Conservation (phyloP, 2,888 invertebrate genomes). For the Timema podura region DNA sequence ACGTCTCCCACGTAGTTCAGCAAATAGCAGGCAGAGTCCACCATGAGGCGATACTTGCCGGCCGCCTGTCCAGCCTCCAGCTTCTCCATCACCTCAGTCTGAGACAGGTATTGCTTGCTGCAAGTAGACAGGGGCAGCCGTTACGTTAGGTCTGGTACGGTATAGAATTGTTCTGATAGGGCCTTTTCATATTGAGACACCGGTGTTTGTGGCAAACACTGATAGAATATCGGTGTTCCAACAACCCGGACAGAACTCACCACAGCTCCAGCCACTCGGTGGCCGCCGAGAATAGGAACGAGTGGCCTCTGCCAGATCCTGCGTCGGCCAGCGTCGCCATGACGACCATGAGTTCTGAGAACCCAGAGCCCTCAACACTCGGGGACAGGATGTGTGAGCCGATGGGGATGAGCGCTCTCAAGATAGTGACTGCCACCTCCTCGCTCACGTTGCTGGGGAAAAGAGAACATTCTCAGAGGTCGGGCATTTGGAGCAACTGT, state of each 20-base stretch:
- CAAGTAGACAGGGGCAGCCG: constrained; percentile 26
- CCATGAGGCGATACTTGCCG: constrained; percentile 47
- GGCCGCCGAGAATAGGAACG: constrained; percentile 71
- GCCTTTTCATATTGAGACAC: not conserved
- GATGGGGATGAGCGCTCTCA: constrained; percentile 69
- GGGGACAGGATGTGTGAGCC: constrained; percentile 63
- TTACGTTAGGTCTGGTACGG: not conserved
- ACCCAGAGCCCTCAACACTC: constrained; percentile 64
- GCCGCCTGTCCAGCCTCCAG: constrained; percentile 48
- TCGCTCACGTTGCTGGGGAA: constrained; percentile 52
- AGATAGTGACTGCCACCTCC: constrained; percentile 59
- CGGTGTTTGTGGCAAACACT: no score
- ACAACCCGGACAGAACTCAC: constrained; percentile 39
- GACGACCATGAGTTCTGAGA: constrained; percentile 70
- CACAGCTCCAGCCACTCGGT: constrained; percentile 74
- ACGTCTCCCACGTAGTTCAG: constrained; percentile 81
- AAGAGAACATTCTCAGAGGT: constrained; percentile 11
- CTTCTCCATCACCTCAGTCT: constrained; percentile 55
- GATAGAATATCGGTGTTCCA: no score
- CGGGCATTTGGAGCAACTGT: not conserved
- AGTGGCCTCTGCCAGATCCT: constrained; percentile 75
- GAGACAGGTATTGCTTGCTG: constrained; percentile 54
- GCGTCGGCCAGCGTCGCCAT: constrained; percentile 84
- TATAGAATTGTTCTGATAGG: not conserved
- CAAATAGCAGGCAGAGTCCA: constrained; percentile 78